These are phyloP conservation scores for Silurus aristotelis DNA, from an alignment of 2,797 vertebrate species.

Conservation along the genomic window DNA sequence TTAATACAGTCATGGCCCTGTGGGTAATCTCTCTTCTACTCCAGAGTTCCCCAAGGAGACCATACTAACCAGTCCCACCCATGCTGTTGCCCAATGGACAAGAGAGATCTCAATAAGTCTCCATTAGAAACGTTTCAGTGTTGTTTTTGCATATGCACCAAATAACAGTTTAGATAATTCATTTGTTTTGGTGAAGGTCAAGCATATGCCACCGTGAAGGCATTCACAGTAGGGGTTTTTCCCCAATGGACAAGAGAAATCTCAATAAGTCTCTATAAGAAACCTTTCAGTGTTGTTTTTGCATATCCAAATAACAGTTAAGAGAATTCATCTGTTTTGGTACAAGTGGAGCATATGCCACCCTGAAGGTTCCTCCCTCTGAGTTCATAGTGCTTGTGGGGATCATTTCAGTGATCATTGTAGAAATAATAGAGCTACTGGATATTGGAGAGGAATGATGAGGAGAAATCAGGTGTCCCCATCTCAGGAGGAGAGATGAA, in stretches of 20 bases:
- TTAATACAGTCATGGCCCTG: not conserved
- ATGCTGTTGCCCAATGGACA: not conserved
- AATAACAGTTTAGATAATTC: not conserved
- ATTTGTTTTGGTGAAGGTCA: not conserved
- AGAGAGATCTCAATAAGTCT: not conserved
- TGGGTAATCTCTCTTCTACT: not conserved
- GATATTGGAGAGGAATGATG: not conserved
- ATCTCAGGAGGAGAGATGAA: not conserved
- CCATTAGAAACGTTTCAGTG: not conserved
- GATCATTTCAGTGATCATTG: not conserved
- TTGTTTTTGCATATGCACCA: slow-evolving; percentile 2
- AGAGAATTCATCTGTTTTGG: not conserved
- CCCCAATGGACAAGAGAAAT: not conserved
- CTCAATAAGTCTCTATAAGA: not conserved
- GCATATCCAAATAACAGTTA: not conserved
- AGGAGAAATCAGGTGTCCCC: not conserved
- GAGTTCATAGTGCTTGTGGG: not conserved
- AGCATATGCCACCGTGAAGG: not conserved
- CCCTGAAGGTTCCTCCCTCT: not conserved
- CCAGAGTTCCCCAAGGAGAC: not conserved
- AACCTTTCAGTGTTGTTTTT: not conserved
- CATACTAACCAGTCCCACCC: not conserved
- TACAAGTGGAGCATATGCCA: not conserved
- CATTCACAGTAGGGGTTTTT: not conserved
- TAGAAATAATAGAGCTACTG: not conserved